Evolutionary conservation across 2,113 vertebrate species (phyloP).

Genomic region (Tupaia chinensis): DNA sequence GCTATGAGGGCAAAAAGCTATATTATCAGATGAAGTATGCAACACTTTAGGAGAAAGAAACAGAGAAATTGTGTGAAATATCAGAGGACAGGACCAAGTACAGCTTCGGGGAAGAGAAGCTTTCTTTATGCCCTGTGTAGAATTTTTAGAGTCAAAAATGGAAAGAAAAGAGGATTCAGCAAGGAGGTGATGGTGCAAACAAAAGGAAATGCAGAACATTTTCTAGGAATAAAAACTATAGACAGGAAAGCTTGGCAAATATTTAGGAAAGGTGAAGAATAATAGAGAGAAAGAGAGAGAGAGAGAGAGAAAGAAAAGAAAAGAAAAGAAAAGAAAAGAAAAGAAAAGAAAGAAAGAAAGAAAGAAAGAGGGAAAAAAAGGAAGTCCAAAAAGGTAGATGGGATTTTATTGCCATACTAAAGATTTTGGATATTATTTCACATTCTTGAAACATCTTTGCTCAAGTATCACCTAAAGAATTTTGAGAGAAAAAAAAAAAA

Average conservation of each 20-base stretch:
- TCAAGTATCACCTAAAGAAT: background rate
- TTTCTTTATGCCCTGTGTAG: background rate
- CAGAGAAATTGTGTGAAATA: background rate
- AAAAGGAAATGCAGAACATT: background rate
- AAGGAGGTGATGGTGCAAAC: background rate
- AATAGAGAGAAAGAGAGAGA: background rate
- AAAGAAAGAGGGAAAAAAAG: background rate
- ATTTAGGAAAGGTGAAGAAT: background rate
- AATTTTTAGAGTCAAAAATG: background rate
- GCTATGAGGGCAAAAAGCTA: background rate
- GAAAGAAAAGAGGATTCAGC: background rate
- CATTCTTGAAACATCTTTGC: background rate
- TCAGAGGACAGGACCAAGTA: background rate
- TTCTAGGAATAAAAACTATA: background rate
- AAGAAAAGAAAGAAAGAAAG: too few relatives aligned
- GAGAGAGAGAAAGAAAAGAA: too few relatives aligned
- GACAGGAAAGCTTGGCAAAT: background rate
- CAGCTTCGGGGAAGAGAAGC: background rate
- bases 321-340: too few relatives aligned
- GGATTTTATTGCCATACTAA: background rate
- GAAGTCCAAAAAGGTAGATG: background rate
- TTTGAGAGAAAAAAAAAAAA: background rate
- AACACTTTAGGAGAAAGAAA: background rate
- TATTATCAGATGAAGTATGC: background rate
- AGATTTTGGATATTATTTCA: background rate